Percentiles rank a stretch among this genome's conserved stretches.
Evolutionary conservation across 2,797 vertebrate genomes (phyloP).

Genomic region (Denticeps clupeoides): DNA sequence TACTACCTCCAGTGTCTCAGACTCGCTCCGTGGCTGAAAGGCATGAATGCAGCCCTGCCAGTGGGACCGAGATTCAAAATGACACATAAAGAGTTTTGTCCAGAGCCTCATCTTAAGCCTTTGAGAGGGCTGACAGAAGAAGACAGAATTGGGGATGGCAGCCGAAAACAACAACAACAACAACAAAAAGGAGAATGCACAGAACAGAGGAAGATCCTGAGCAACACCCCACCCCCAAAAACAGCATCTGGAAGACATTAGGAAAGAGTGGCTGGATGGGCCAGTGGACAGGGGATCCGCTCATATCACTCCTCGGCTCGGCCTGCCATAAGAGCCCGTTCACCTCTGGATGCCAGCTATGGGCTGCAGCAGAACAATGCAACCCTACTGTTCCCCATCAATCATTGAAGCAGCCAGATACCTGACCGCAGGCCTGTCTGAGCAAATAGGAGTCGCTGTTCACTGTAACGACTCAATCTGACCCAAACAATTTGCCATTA

Average conservation of each 20-base stretch:
- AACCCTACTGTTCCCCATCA: neutral
- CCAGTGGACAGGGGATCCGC: neutral
- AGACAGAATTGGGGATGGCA: neutral
- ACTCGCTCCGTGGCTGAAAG: no score
- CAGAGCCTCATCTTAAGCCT: neutral
- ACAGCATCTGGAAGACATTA: conserved; percentile 1
- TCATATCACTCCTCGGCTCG: conserved; percentile 2
- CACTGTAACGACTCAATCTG: no score
- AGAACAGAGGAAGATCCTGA: neutral
- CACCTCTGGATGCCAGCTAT: neutral
- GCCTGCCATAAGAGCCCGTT: neutral
- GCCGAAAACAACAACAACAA: neutral
- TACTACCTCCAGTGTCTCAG: no score
- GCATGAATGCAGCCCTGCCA: no score
- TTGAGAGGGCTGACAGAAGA: neutral
- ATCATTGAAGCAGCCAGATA: no score
- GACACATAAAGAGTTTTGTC: neutral
- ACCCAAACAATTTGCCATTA: no score
- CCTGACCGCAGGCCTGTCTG: no score
- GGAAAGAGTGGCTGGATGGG: neutral
- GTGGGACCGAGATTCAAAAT: neutral
- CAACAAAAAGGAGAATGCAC: no score
- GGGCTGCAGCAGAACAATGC: neutral
- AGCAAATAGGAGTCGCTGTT: no score
- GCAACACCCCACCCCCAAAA: neutral